Percentiles rank a stretch among this genome's conserved stretches.
These are phyloP conservation scores for Diadophis punctatus DNA, from an alignment of 2,113 vertebrate species.

Conservation along the genomic window DNA sequence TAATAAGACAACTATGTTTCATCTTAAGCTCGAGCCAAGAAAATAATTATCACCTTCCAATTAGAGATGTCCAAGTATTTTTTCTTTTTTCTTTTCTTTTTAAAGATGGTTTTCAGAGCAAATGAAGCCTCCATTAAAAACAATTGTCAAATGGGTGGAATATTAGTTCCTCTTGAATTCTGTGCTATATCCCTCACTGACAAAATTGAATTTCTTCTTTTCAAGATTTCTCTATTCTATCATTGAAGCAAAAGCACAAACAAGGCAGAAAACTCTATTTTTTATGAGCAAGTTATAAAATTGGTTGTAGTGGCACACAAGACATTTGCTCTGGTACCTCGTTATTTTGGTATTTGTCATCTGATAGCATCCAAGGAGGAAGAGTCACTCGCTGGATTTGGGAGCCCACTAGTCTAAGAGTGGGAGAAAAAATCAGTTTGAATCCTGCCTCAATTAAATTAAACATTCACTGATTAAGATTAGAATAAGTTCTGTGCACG, in stretches of 20 bases:
- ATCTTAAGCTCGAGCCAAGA: neutral
- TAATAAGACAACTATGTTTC: neutral
- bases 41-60: neutral
- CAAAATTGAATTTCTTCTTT: neutral
- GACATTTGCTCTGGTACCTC: neutral
- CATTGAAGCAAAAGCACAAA: neutral
- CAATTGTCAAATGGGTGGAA: neutral
- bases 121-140: neutral
- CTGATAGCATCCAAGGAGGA: neutral
- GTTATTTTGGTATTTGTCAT: neutral
- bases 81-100: neutral
- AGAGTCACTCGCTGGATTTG: neutral
- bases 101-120: neutral
- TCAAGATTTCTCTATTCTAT: neutral
- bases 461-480: neutral
- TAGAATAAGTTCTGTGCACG: neutral
- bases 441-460: neutral
- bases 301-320: neutral
- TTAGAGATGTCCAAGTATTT: neutral
- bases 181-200: neutral
- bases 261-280: neutral
- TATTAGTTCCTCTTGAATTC: neutral
- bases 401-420: neutral
- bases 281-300: neutral
- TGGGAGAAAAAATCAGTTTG: neutral